A percentile compares a stretch with the other conserved stretches of the same genome.
phyloP scores from a whole-genome alignment of 2,888 invertebrate genomes.

The Ormyrus rosae region DNA sequence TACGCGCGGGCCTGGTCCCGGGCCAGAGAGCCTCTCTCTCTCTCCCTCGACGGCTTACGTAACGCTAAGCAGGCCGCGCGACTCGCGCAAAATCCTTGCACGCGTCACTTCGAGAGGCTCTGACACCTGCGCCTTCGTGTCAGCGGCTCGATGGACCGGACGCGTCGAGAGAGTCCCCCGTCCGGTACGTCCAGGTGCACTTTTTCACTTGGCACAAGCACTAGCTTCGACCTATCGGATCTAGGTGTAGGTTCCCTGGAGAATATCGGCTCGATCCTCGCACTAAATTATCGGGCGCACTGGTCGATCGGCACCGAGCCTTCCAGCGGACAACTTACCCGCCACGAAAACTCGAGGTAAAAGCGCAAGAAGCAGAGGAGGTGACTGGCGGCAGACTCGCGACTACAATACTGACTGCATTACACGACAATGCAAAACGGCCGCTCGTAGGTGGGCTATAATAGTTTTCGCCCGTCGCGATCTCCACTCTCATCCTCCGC shows the following conservation, averaged over 20 bases:
- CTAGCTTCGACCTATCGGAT: no score
- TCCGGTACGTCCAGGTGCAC: neutral
- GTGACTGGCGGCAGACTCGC: neutral
- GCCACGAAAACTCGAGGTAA: neutral
- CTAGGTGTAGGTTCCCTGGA: no score
- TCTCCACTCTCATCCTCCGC: neutral
- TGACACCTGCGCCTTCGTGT: slow-evolving; percentile 39
- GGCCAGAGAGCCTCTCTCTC: slow-evolving; percentile 16
- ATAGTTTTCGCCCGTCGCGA: slow-evolving; percentile 29
- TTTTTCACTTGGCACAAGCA: no score
- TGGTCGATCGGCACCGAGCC: no score
- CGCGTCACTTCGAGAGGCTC: neutral
- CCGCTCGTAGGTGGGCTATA: slow-evolving; percentile 21
- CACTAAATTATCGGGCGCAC: no score
- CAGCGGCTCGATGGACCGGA: slow-evolving; percentile 33
- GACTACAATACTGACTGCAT: no score
- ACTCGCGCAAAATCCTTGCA: neutral
- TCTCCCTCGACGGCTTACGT: neutral
- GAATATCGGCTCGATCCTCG: no score
- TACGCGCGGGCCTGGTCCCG: slow-evolving; percentile 26
- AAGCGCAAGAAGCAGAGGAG: neutral
- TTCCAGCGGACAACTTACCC: no score
- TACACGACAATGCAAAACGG: slow-evolving; percentile 47
- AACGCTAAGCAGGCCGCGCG: neutral
- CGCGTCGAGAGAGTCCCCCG: neutral